Conservation (phyloP, 2,113 vertebrate genomes). For the Miniopterus natalensis region DNA sequence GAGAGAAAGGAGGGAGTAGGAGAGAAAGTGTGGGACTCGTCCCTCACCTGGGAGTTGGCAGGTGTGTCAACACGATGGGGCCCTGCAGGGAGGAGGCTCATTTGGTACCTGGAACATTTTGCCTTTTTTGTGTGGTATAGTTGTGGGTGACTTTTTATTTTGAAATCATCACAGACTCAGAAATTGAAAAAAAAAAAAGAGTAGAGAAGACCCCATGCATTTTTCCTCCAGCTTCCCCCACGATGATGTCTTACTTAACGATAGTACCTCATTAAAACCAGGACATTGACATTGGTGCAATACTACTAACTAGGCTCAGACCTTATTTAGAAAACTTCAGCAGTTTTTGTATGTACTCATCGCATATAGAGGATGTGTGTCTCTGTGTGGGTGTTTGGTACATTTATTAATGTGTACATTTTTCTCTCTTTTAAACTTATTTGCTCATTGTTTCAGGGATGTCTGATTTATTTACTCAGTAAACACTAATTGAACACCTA, state of each 20-base stretch:
- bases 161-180: not conserved
- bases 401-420: not conserved
- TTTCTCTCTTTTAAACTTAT: not conserved
- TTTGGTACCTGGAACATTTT: not conserved
- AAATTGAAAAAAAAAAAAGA: not conserved
- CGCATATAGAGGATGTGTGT: not conserved
- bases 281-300: not conserved
- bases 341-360: not conserved
- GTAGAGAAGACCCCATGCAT: not conserved
- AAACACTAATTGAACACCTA: not conserved
- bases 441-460: not conserved
- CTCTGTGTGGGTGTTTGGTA: not conserved
- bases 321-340: not conserved
- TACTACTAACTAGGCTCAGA: not conserved
- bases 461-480: not conserved
- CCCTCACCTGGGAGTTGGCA: not conserved
- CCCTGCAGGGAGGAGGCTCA: not conserved
- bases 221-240: not conserved
- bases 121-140: not conserved
- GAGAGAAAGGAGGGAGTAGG: not conserved
- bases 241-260: not conserved
- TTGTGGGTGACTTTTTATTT: slow-evolving; percentile 6
- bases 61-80: accelerated
- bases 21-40: not conserved
- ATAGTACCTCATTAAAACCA: not conserved